phyloP scores from a whole-genome alignment of 2,797 vertebrate genomes.

The Buceros bicornis region DNA sequence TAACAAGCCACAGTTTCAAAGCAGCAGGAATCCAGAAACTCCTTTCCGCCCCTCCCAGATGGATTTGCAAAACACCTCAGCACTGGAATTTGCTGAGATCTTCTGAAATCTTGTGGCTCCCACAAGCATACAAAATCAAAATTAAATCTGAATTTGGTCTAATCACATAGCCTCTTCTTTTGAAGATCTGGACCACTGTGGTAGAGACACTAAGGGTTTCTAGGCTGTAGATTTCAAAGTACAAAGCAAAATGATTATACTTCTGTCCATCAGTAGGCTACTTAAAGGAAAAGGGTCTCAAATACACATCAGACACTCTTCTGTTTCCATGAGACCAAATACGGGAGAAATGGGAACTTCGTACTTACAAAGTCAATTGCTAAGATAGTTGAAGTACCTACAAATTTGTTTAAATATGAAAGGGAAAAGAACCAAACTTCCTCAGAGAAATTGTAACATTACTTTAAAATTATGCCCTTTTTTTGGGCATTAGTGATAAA shows the following conservation, averaged over 20 bases:
- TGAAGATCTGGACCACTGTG: constrained; percentile 20
- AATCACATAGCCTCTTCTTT: not conserved
- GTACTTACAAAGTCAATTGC: not conserved
- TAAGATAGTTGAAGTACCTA: not conserved
- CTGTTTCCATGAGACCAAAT: not conserved
- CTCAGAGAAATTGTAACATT: not conserved
- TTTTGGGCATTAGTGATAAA: not conserved
- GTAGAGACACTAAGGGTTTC: not conserved
- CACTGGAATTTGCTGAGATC: not conserved
- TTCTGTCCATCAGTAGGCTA: not conserved
- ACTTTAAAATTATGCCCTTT: not conserved
- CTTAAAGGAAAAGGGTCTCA: not conserved
- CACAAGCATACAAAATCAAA: not conserved
- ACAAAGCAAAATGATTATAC: not conserved
- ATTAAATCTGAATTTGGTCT: not conserved
- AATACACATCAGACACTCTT: not conserved
- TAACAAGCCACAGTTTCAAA: not conserved
- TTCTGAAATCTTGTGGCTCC: not conserved
- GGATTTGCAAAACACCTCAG: constrained; percentile 4
- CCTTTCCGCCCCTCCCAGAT: not conserved
- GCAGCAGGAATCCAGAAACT: not conserved
- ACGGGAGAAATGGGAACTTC: not conserved
- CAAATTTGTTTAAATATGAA: not conserved
- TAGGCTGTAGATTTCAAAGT: not conserved
- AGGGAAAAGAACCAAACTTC: not conserved